A percentile compares a stretch with the other conserved stretches of the same genome.
phyloP scores from a whole-genome alignment of 2,797 vertebrate species.

The Sphenodon punctatus region DNA sequence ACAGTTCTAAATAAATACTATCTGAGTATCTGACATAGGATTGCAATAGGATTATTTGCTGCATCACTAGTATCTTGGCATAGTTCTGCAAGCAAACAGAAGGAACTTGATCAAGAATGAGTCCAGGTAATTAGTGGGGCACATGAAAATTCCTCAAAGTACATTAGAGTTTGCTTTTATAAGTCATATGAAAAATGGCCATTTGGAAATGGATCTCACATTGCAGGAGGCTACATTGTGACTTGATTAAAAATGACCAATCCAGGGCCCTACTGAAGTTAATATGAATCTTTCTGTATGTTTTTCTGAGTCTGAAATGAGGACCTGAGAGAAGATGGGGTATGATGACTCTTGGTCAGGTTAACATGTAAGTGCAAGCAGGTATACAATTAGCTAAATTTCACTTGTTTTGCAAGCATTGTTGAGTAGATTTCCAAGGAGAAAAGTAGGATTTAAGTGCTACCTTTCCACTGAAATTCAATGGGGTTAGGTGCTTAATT shows the following conservation, averaged over 20 bases:
- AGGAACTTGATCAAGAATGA: background rate
- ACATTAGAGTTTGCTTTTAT: background rate
- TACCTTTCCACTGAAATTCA: too few relatives aligned
- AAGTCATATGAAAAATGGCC: background rate
- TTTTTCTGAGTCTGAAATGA: too few relatives aligned
- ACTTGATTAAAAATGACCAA: too few relatives aligned
- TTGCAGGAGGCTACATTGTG: too few relatives aligned
- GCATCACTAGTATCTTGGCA: background rate
- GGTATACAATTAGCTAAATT: background rate
- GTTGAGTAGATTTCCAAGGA: too few relatives aligned
- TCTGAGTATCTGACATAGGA: background rate
- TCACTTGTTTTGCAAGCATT: constrained; percentile 4
- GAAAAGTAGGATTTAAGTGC: too few relatives aligned
- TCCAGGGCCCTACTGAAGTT: too few relatives aligned
- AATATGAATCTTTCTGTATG: too few relatives aligned
- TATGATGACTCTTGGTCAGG: too few relatives aligned
- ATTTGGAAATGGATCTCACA: background rate
- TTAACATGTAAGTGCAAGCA: background rate
- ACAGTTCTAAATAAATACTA: background rate
- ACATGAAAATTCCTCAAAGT: background rate
- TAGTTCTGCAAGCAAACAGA: background rate
- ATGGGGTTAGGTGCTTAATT: too few relatives aligned
- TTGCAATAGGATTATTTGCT: background rate
- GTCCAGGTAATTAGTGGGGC: background rate
- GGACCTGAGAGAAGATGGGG: too few relatives aligned